phyloP scores from a whole-genome alignment of 2,888 invertebrate species.

The Dynastes maya region DNA sequence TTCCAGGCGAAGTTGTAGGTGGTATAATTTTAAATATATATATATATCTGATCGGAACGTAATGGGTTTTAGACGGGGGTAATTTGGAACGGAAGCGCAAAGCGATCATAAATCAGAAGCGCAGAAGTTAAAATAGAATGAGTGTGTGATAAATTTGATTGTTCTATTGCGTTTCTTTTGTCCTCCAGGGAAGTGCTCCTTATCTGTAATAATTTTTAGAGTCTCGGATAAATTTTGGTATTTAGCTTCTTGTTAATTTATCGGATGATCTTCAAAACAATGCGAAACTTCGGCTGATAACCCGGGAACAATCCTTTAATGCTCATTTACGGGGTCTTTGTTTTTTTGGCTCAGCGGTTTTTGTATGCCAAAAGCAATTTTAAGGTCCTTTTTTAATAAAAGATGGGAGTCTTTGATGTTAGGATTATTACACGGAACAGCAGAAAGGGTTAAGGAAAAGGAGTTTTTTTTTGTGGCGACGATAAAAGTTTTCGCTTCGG shows the following conservation, averaged over 20 bases:
- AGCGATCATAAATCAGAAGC: constrained; percentile 41
- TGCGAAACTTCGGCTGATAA: constrained; percentile 21
- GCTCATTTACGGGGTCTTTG: constrained; percentile 3
- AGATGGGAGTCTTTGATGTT: not conserved
- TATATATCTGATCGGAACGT: constrained; percentile 36
- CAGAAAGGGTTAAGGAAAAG: too few species aligned
- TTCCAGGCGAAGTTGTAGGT: constrained; percentile 1
- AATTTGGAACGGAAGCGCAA: constrained; percentile 37
- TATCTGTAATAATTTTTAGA: constrained; percentile 42
- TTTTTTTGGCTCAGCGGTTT: not conserved
- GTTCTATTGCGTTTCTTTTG: constrained; percentile 43
- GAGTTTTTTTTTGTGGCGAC: too few species aligned
- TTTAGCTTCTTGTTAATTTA: constrained; percentile 27
- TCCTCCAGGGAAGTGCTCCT: constrained; percentile 15
- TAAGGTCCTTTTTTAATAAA: not conserved
- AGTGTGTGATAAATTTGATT: constrained; percentile 47
- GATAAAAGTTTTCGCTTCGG: too few species aligned
- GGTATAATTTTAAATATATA: constrained; percentile 39
- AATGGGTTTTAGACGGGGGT: constrained; percentile 26
- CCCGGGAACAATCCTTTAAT: constrained; percentile 3
- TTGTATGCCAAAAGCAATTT: not conserved
- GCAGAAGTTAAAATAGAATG: constrained; percentile 34
- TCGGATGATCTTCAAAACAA: constrained; percentile 10
- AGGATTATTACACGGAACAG: too few species aligned
- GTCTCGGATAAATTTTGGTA: constrained; percentile 25